Base-by-base conservation (phyloP, 2,888 invertebrate species). In the Harmothoe impar region DNA sequence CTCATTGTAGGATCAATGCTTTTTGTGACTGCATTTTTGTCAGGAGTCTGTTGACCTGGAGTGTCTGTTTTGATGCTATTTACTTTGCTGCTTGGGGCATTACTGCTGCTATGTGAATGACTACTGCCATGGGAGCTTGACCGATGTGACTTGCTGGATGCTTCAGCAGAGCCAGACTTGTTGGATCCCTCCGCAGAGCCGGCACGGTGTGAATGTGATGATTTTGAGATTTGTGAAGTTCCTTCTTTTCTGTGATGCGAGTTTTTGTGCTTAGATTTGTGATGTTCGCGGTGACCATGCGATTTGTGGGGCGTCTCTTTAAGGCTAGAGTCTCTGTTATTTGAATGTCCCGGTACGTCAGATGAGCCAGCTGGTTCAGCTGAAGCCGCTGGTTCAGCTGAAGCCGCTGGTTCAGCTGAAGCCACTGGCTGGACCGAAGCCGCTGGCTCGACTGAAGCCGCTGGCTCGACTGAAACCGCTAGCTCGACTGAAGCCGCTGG, bases 261-360 rank as follows among this genome's bases (percentile, higher is more conserved):
- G 23, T 78, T 51, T 86, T 90, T n/a, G 68, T 81, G 85, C 85
- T 91, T 85, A 86, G 85, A 54, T 88, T 90, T 68, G 52, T 78
- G 91, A 90, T 77, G 92, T 52, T 90, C 91, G 43, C 62, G 89
- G 89, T 91, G 92, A 88, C 51, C 33, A 23, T 93, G 92, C 51
- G 85, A 77, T 25, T 77, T 77, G 23, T 89, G 72, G 10, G 51
- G 43, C 5, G 77, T 31, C 29, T 35, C 35, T 20, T 89, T 77
- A 23, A 89, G 52, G 10, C 29, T 90, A 7, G 90, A 90, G 78
- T 91, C 91, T 35, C 89, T 91, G 84, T 90, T 33, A 52, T 90
- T 90, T 29, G 91, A 91, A 52, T 91, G 91, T 89, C 90, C 91
- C 5, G 23, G 25, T 3, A 33, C 31, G 20, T 51, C 77, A n/a